phyloP scores from a whole-genome alignment of 2,888 invertebrate species.

The Psylliodes chrysocephalus region DNA sequence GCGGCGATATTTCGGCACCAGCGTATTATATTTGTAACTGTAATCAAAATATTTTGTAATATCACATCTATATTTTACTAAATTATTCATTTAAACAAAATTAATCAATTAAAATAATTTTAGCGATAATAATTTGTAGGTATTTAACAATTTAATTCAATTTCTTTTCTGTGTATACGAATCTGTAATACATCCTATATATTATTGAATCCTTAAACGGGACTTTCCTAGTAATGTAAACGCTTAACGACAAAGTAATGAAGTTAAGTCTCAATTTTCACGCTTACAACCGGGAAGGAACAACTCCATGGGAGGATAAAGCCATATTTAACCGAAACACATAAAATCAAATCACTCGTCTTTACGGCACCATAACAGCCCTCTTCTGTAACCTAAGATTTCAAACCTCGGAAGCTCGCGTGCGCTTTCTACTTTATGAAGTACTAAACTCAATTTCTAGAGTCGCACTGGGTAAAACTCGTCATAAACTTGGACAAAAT shows the following conservation, averaged over 20 bases:
- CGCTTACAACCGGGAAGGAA: slow-evolving; percentile 28
- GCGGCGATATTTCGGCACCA: too few relatives aligned
- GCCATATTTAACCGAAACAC: slow-evolving; percentile 65
- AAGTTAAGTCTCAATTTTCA: slow-evolving; percentile 13
- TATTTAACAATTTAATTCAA: too few relatives aligned
- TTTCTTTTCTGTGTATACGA: too few relatives aligned
- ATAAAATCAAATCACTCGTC: slow-evolving; percentile 65
- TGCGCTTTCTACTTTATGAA: slow-evolving; percentile 65
- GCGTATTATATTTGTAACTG: too few relatives aligned
- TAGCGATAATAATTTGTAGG: too few relatives aligned
- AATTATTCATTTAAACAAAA: too few relatives aligned
- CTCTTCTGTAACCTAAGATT: slow-evolving; percentile 64
- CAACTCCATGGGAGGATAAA: slow-evolving; percentile 54
- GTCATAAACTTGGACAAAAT: neutral
- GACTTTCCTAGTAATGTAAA: slow-evolving; percentile 1
- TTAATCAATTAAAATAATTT: too few relatives aligned
- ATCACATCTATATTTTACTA: too few relatives aligned
- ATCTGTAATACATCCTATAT: too few relatives aligned
- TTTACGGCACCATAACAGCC: slow-evolving; percentile 65
- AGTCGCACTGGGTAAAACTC: slow-evolving; percentile 40
- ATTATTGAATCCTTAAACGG: too few relatives aligned
- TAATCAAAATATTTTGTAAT: too few relatives aligned
- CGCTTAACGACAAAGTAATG: slow-evolving; percentile 17
- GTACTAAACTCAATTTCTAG: slow-evolving; percentile 65
- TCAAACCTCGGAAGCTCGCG: slow-evolving; percentile 64